phyloP scores from a whole-genome alignment of 2,888 invertebrate species.

The Ectemnius lituratus region DNA sequence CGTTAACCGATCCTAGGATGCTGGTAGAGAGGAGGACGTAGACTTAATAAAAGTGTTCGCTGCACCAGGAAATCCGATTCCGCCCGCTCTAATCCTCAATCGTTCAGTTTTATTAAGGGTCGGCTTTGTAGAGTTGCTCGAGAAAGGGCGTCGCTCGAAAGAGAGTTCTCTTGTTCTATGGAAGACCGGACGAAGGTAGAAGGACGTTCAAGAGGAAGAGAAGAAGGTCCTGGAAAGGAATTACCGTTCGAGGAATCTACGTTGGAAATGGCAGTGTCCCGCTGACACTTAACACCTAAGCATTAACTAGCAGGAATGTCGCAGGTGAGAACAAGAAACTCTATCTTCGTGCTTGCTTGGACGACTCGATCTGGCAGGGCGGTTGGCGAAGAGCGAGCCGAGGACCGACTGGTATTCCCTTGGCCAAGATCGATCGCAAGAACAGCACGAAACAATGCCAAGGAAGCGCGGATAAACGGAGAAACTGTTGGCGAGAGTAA shows the following conservation, averaged over 20 bases:
- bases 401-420: background rate
- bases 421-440: constrained; percentile 13
- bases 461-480: constrained; percentile 15
- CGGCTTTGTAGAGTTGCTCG: background rate
- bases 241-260: background rate
- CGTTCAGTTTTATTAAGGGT: background rate
- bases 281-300: constrained; percentile 17
- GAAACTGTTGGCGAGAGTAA: constrained; percentile 10
- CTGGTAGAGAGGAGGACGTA: constrained; percentile 15
- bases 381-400: constrained; percentile 14
- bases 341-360: constrained; percentile 8
- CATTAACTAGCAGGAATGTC: constrained; percentile 6
- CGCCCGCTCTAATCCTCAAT: constrained; percentile 14
- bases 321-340: constrained; percentile 5
- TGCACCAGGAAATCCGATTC: constrained; percentile 35
- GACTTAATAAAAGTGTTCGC: constrained; percentile 4
- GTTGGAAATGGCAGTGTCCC: background rate
- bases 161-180: background rate
- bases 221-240: background rate
- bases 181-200: background rate
- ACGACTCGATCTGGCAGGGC: background rate
- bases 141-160: background rate
- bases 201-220: background rate
- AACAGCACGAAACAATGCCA: constrained; percentile 29
- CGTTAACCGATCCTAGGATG: constrained; percentile 43